These are phyloP conservation scores for Pegea sp. DNA, from an alignment of 23 tunicate genomes.

Conservation along the genomic window DNA sequence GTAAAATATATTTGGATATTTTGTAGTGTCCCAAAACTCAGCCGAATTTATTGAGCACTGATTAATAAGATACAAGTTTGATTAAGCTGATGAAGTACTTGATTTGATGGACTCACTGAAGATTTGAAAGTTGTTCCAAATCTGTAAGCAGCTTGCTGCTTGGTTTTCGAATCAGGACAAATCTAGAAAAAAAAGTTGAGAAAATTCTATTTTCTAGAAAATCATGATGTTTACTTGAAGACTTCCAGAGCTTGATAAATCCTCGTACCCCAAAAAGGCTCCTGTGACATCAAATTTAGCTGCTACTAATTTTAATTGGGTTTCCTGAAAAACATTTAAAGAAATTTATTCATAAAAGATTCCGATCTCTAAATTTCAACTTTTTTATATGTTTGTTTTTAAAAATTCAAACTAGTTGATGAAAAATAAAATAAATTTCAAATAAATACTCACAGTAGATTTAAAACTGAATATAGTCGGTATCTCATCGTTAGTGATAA, in stretches of 20 bases:
- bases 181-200: constrained; percentile 11
- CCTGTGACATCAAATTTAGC: constrained; percentile 59
- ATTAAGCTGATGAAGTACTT: background rate
- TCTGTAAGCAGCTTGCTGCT: constrained; percentile 21
- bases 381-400: no score
- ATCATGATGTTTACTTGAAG: constrained; percentile 26
- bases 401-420: no score
- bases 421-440: no score
- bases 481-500: background rate
- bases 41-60: constrained; percentile 6
- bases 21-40: constrained; percentile 1
- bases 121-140: constrained; percentile 32
- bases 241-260: constrained; percentile 26
- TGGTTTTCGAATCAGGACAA: constrained; percentile 11
- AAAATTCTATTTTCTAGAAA: background rate
- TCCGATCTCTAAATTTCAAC: no score
- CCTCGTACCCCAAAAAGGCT: constrained; percentile 31
- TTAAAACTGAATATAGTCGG: background rate
- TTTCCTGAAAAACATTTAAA: constrained; percentile 31
- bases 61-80: background rate
- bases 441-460: no score
- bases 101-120: constrained; percentile 8
- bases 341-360: no score
- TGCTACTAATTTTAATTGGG: constrained; percentile 20
- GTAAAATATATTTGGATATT: constrained; percentile 11